Evolutionary conservation across 1,140 invertebrate genomes (phyloP).

Genomic region (Aphis craccivora): DNA sequence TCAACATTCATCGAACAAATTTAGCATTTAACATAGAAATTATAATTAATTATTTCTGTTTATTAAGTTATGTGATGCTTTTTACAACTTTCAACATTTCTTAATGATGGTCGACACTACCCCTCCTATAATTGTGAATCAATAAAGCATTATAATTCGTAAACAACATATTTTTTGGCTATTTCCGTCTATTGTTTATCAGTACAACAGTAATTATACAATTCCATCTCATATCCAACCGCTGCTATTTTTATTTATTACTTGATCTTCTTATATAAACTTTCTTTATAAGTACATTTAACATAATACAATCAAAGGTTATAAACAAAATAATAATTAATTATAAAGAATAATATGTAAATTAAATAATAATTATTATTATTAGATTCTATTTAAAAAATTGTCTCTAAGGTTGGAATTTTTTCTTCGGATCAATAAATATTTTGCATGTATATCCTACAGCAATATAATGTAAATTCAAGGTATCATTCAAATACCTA

Average conservation of each 20-base stretch:
- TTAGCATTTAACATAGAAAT: not conserved
- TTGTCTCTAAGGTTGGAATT: not conserved
- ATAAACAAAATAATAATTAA: not conserved
- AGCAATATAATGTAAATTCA: not conserved
- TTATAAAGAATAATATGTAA: not conserved
- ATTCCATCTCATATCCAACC: not conserved
- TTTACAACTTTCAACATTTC: not conserved
- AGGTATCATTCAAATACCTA: not conserved
- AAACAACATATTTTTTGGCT: not conserved
- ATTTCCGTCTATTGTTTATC: not conserved
- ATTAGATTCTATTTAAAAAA: not conserved
- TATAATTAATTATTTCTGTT: not conserved
- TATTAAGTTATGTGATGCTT: not conserved
- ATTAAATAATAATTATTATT: not conserved
- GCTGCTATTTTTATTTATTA: not conserved
- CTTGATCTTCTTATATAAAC: not conserved
- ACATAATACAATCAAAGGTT: not conserved
- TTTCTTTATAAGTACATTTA: not conserved
- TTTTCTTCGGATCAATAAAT: not conserved
- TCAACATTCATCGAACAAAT: not conserved
- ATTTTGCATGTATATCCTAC: too few species aligned
- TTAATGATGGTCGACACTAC: not conserved
- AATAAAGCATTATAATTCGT: not conserved
- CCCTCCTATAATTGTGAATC: not conserved
- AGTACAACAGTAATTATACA: not conserved